phyloP scores from a whole-genome alignment of 2,888 invertebrate species.

The Caenorhabditis panamensis region DNA sequence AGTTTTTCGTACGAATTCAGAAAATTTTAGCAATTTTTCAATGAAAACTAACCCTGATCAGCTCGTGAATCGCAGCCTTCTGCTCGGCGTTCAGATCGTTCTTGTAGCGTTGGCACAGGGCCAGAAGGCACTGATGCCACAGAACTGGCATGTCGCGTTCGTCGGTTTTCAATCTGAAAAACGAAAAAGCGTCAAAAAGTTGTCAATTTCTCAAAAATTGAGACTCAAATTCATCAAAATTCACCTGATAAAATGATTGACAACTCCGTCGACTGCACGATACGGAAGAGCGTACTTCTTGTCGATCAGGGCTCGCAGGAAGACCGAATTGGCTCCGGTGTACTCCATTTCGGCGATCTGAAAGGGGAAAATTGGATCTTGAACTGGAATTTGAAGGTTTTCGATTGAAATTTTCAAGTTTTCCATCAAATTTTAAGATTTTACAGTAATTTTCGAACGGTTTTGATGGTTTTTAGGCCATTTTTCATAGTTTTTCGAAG shows the following conservation, averaged over 20 bases:
- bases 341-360: slow-evolving; percentile 98
- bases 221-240: too few species aligned
- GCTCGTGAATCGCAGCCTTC: slow-evolving; percentile 89
- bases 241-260: slow-evolving; percentile 93
- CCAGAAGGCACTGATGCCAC: slow-evolving; percentile 96
- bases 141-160: slow-evolving; percentile 91
- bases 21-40: background rate
- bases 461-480: too few species aligned
- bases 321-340: slow-evolving; percentile 95
- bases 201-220: background rate
- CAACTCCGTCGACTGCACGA: slow-evolving; percentile 93
- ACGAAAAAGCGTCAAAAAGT: too few species aligned
- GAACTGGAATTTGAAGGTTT: background rate
- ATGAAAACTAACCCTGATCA: slow-evolving; percentile 83
- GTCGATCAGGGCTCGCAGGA: slow-evolving; percentile 93
- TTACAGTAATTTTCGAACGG: too few species aligned
- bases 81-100: slow-evolving; percentile 95
- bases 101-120: slow-evolving; percentile 96
- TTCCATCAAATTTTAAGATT: too few species aligned
- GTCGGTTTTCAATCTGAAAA: slow-evolving; percentile 89
- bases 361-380: slow-evolving; percentile 81
- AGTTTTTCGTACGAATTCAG: too few species aligned
- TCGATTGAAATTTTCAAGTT: too few species aligned
- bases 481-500: too few species aligned
- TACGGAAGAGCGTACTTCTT: slow-evolving; percentile 98